phyloP scores from a whole-genome alignment of 2,797 vertebrate species.

The Phoxinus dragarum region DNA sequence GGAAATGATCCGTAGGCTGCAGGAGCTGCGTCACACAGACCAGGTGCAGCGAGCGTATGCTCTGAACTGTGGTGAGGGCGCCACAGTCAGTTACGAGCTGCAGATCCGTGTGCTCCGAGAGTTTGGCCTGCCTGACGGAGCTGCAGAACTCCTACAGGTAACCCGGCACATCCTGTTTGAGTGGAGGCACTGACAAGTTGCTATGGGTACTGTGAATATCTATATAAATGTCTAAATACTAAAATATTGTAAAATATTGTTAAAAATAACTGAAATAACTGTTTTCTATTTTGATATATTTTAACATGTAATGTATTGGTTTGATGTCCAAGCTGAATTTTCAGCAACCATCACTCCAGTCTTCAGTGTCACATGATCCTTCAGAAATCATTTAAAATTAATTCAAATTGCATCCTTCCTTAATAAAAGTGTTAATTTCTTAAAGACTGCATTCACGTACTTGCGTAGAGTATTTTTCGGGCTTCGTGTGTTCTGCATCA shows the following conservation, averaged over 20 bases:
- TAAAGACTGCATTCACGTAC: neutral
- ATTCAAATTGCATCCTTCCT: neutral
- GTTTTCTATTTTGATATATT: neutral
- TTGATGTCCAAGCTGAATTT: neutral
- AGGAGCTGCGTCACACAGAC: constrained; percentile 93
- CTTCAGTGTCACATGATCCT: neutral
- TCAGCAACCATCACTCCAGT: neutral
- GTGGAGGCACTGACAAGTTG: constrained; percentile 8
- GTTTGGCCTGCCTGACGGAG: constrained; percentile 92
- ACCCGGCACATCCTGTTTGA: constrained; percentile 27
- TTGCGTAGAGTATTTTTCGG: neutral
- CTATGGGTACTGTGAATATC: constrained; percentile 7
- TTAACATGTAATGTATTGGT: neutral
- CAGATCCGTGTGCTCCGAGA: constrained; percentile 96
- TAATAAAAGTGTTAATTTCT: neutral
- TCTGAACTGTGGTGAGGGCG: constrained; percentile 95
- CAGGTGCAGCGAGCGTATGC: constrained; percentile 96
- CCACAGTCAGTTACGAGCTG: constrained; percentile 95
- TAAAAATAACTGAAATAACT: neutral
- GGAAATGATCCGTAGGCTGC: constrained; percentile 93
- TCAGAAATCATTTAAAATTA: neutral
- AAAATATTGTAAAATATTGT: neutral
- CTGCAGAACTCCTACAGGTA: constrained; percentile 96
- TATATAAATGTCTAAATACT: neutral
- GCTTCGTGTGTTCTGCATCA: neutral